Evolutionary conservation across 2,113 vertebrate genomes (phyloP), one percentile per base, ranked within the genome.

Genomic region (Ictidomys tridecemlineatus): DNA sequence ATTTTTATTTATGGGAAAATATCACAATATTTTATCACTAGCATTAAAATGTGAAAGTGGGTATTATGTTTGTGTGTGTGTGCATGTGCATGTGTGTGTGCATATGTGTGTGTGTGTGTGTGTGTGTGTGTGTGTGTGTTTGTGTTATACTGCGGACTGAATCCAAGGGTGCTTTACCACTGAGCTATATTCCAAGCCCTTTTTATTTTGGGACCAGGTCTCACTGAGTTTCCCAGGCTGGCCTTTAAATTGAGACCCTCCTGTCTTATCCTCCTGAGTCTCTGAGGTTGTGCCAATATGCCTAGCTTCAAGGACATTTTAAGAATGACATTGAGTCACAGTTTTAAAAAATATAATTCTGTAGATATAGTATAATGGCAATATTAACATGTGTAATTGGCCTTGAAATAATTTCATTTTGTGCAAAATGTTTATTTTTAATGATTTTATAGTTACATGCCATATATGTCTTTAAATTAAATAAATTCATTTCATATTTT

Each of bases 11-110:
- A 79, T n/a, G 6, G 17, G 26, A 42, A 88, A 85, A 65, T 91
- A 53, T 91, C 73, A 6, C 77, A 61, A 96, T 45, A 82, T 56
- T 74, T 96, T 72, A 85, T 5, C n/a, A 93, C 58, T 28, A 94
- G 11, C 5, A 53, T 73, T 96, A 56, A 93, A 87, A 93, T 86
- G 16, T 93, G 51, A 69, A 89, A 51, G 6, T 45, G 8, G 7
- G 16, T 5, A 92, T 58, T 89, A 85, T 48, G 56, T 61, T 5
- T 56, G 58, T 61, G 58, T 61, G 20, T 61, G 58, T 61, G 58
- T 8, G 20, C 8, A 20, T 8, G 20, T 58, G 53, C 18, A 4
- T 4, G 16, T 17, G 53, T 56, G 53, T 24, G 58, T 24, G 20
- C 24, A 17, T 18, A 4, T 5, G 53, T 17, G 53, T 56, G 53